A percentile compares a stretch with the other conserved stretches of the same genome.
Evolutionary conservation across 2,888 invertebrate species (phyloP).

Genomic region (Drosophila histrio): DNA sequence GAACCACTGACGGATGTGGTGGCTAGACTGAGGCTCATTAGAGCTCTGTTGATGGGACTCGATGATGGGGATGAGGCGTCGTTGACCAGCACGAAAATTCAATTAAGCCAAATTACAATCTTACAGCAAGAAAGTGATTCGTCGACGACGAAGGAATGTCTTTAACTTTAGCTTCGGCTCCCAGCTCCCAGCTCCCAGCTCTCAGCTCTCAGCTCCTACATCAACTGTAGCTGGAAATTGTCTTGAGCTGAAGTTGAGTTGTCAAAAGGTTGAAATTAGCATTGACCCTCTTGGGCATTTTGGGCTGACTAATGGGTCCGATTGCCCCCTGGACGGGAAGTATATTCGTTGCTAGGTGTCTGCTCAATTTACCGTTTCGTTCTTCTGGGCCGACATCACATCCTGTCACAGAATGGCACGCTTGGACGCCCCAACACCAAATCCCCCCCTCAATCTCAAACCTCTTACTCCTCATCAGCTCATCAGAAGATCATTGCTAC

Average conservation of each 20-base stretch:
- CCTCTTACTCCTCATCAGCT: neutral
- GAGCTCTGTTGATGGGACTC: constrained; percentile 36
- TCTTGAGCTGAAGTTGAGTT: constrained; percentile 53
- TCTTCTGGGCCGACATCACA: constrained; percentile 36
- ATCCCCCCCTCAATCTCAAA: neutral
- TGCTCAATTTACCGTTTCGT: constrained; percentile 61
- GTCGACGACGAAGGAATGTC: constrained; percentile 31
- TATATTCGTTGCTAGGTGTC: constrained; percentile 26
- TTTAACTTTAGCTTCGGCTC: neutral
- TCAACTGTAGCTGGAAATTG: constrained; percentile 5
- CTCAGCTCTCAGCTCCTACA: neutral
- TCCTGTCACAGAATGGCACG: constrained; percentile 56
- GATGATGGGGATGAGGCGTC: constrained; percentile 45
- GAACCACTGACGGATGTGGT: constrained; percentile 47
- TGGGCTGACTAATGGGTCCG: constrained; percentile 48
- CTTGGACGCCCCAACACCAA: constrained; percentile 37
- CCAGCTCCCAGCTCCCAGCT: neutral
- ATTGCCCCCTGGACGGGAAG: constrained; percentile 14
- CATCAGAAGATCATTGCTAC: constrained; percentile 29
- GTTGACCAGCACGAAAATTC: constrained; percentile 75
- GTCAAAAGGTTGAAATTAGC: constrained; percentile 78
- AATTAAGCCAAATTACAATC: constrained; percentile 76
- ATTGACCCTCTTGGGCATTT: constrained; percentile 65
- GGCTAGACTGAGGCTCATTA: constrained; percentile 36
- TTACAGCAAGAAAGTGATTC: constrained; percentile 72